These are phyloP conservation scores for Muschampia plurimacula DNA, from an alignment of 2,888 invertebrate species.

Conservation along the genomic window DNA sequence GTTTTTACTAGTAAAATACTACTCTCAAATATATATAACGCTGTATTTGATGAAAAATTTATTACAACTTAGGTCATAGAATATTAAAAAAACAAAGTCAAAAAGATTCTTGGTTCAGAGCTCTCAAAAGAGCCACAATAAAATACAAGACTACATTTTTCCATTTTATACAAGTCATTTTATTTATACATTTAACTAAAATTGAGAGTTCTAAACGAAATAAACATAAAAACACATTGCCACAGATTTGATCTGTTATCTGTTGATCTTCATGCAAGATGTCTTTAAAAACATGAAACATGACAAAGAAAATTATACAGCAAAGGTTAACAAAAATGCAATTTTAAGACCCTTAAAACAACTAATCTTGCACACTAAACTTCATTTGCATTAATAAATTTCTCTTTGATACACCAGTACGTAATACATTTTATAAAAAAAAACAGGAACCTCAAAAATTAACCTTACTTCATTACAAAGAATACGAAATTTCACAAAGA, in stretches of 20 bases:
- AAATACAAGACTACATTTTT: neutral
- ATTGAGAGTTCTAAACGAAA: slow-evolving; percentile 20
- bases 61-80: slow-evolving; percentile 75
- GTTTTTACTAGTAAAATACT: slow-evolving; percentile 69
- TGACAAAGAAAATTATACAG: slow-evolving; percentile 47
- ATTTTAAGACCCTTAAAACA: slow-evolving; percentile 10
- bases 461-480: slow-evolving; percentile 49
- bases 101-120: slow-evolving; percentile 53
- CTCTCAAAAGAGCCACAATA: slow-evolving; percentile 41
- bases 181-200: neutral
- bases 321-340: slow-evolving; percentile 29
- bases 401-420: neutral
- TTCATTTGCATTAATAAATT: slow-evolving; percentile 15
- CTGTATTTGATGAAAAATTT: slow-evolving; percentile 79
- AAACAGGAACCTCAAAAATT: slow-evolving; percentile 55
- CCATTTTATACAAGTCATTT: neutral
- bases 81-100: slow-evolving; percentile 63
- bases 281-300: slow-evolving; percentile 41
- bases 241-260: neutral
- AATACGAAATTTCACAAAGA: slow-evolving; percentile 52
- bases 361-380: slow-evolving; percentile 7
- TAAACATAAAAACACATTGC: slow-evolving; percentile 14
- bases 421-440: slow-evolving; percentile 42
- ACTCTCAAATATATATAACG: slow-evolving; percentile 71
- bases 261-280: slow-evolving; percentile 24